A percentile compares a stretch with the other conserved stretches of the same genome.
These are phyloP conservation scores for Lottia gigantea DNA, from an alignment of 2,888 invertebrate genomes.

Conservation along the genomic window DNA sequence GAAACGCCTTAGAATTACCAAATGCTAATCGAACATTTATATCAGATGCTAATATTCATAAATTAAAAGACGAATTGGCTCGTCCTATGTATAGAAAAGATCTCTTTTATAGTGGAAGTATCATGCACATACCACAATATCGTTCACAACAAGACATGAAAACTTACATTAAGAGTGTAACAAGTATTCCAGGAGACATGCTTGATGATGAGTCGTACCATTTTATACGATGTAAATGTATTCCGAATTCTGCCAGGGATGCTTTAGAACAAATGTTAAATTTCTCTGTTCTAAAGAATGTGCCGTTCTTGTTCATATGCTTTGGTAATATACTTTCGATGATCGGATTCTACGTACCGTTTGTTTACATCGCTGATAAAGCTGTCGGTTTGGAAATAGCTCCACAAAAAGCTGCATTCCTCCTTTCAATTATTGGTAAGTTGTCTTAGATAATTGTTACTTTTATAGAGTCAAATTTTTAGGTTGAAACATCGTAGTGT, in stretches of 20 bases:
- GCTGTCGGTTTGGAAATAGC: slow-evolving; percentile 53
- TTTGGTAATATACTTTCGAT: slow-evolving; percentile 79
- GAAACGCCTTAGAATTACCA: slow-evolving; percentile 15
- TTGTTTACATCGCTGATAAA: slow-evolving; percentile 59
- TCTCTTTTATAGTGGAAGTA: slow-evolving; percentile 96
- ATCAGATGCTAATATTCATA: slow-evolving; percentile 30
- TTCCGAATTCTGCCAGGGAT: slow-evolving; percentile 67
- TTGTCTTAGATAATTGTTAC: not conserved
- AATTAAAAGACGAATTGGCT: slow-evolving; percentile 49
- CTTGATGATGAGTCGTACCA: slow-evolving; percentile 33
- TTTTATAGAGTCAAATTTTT: too few relatives aligned
- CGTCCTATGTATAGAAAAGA: slow-evolving; percentile 93
- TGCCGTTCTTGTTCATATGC: slow-evolving; percentile 91
- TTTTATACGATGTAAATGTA: slow-evolving; percentile 37
- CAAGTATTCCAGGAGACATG: slow-evolving; percentile 78
- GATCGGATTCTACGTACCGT: slow-evolving; percentile 64
- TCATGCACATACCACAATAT: slow-evolving; percentile 84
- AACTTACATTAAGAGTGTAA: slow-evolving; percentile 89
- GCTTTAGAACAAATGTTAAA: slow-evolving; percentile 87
- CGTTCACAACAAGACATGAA: slow-evolving; percentile 90
- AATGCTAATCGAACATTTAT: slow-evolving; percentile 25
- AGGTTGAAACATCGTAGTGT: too few relatives aligned
- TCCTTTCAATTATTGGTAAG: slow-evolving; percentile 69
- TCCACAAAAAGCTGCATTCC: slow-evolving; percentile 69
- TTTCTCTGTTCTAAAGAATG: slow-evolving; percentile 85